phyloP scores from a whole-genome alignment of 2,888 invertebrate genomes.

The Diabrotica balteata region DNA sequence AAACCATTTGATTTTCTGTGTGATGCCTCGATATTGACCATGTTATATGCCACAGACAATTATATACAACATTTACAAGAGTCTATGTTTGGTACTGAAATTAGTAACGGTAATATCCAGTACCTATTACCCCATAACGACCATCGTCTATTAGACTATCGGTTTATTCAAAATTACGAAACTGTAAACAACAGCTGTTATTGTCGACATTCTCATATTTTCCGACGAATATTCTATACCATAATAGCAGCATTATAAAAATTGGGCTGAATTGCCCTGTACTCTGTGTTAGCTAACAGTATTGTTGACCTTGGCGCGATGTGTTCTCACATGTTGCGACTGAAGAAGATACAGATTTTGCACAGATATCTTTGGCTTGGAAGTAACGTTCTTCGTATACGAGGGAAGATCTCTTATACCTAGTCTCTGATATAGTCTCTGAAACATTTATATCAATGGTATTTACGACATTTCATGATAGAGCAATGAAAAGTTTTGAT shows the following conservation, averaged over 20 bases:
- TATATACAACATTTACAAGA: too few species aligned
- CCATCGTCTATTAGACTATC: background rate
- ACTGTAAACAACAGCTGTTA: background rate
- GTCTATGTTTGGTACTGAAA: too few species aligned
- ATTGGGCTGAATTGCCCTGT: background rate
- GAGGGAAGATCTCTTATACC: background rate
- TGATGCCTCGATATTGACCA: too few species aligned
- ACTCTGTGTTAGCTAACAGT: slow-evolving; percentile 15
- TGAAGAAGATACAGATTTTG: slow-evolving; percentile 15
- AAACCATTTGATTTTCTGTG: too few species aligned
- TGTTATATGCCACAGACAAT: too few species aligned
- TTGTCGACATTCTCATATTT: background rate
- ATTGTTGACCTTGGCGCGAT: slow-evolving; percentile 19
- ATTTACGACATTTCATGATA: too few species aligned
- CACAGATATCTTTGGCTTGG: slow-evolving; percentile 7
- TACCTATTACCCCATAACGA: background rate
- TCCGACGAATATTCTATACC: background rate
- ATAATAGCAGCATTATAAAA: background rate
- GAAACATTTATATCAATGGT: too few species aligned
- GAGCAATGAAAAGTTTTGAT: too few species aligned
- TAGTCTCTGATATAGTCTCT: too few species aligned
- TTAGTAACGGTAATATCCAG: too few species aligned
- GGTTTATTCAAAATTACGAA: background rate
- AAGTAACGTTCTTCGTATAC: slow-evolving; percentile 1
- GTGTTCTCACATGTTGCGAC: slow-evolving; percentile 13